phyloP scores from a whole-genome alignment of 2,888 invertebrate genomes.

The Resseliella maxima region DNA sequence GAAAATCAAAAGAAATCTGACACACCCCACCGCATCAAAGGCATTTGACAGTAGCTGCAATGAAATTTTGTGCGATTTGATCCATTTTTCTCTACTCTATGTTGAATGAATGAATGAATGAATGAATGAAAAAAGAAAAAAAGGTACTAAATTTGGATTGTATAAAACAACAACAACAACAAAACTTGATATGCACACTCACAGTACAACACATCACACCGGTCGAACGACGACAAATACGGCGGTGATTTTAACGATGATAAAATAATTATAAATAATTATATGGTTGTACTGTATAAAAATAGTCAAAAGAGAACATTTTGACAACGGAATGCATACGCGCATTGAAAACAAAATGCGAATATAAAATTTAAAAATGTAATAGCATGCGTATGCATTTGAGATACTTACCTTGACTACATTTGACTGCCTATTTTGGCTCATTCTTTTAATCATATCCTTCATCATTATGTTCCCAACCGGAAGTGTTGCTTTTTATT shows the following conservation, averaged over 20 bases:
- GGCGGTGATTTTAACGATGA: slow-evolving; percentile 26
- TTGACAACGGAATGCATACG: neutral
- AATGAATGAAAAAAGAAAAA: neutral
- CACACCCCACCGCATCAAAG: slow-evolving; percentile 47
- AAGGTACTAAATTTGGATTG: neutral
- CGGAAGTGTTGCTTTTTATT: slow-evolving; percentile 49
- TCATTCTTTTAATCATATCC: slow-evolving; percentile 1
- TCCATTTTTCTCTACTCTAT: neutral
- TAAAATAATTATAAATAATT: slow-evolving; percentile 51
- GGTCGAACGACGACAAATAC: neutral
- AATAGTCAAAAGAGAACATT: neutral
- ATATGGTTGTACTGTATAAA: neutral
- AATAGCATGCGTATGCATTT: slow-evolving; percentile 14
- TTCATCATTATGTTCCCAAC: slow-evolving; percentile 30
- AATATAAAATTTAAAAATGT: neutral
- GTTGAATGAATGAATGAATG: neutral
- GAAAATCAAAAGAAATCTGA: slow-evolving; percentile 26
- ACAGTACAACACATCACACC: slow-evolving; percentile 27
- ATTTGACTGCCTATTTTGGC: slow-evolving; percentile 46
- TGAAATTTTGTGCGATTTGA: slow-evolving; percentile 11
- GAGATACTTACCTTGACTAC: neutral
- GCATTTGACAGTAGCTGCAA: neutral
- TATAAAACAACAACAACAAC: no score
- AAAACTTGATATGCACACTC: slow-evolving; percentile 48
- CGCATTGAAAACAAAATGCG: neutral